Evolutionary conservation across 1,140 invertebrate species (phyloP), one percentile per base, ranked within the genome.

Genomic region (Hylyphantes graminicola): DNA sequence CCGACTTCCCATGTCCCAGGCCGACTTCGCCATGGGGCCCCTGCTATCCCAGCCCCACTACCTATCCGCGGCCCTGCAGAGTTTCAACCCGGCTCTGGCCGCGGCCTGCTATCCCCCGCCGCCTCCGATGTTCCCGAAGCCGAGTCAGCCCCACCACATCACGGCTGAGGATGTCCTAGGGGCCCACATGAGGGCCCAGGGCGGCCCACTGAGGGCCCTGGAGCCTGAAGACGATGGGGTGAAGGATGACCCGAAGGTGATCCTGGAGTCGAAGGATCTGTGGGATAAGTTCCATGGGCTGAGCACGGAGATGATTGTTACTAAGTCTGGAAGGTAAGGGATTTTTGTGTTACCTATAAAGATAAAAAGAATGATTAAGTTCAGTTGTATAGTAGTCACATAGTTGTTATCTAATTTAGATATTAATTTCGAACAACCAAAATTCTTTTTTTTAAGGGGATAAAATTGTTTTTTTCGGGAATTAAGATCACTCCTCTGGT

Each of bases 281-380:
- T 98, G 91, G 97, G 93, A 96, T 87, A 94, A 97, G 88, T 99
- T 99, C 91, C 95, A 98, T 90, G 94, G 96, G 87, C 92, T 98
- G 81, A 96, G 96, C 82, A 99, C 97, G 1, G 97, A 99, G 90
- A 99, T 99, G 98, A 99, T 99, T 89, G 99, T 99, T 90, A 99
- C 97, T 15, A 99, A 99, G 91, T 96, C 95, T 81, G 97, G 97
- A 90, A 94, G 97, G 97, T 98, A 88, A 91, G 93, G 87, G 82
- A 6, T 13, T 70, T 2, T 70, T 11, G 5, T 51, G 57, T 70
- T 70, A 6, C 8, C 35, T 65, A 0, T 65, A n/a, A 0, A 12
- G 0, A n/a, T n/a, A n/a, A 13, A 6, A 3, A 59, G 57, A 59
- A 59, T 12, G 63, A 4, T 7, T 19, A 17, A 5, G 63, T 65